Conservation (phyloP, 2,888 invertebrate species). For the Boloria selene region DNA sequence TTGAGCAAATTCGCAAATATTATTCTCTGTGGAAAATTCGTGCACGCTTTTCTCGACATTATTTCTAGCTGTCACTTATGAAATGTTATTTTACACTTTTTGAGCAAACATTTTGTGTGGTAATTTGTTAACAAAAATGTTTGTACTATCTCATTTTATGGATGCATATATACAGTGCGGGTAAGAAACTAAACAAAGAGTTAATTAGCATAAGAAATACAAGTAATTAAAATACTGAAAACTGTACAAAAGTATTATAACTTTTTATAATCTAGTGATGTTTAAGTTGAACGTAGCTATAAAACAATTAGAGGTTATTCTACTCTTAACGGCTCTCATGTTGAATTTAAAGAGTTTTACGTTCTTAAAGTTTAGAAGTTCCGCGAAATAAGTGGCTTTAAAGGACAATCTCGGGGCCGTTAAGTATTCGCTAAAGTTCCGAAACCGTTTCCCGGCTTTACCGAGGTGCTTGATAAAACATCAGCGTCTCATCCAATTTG, state of each 20-base stretch:
- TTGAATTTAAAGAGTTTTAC: slow-evolving; percentile 24
- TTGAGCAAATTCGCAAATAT: slow-evolving; percentile 14
- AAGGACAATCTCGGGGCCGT: slow-evolving; percentile 26
- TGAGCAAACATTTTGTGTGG: not conserved
- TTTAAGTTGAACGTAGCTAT: slow-evolving; percentile 21
- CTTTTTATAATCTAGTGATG: slow-evolving; percentile 24
- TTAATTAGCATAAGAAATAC: slow-evolving; percentile 31
- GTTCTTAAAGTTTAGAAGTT: slow-evolving; percentile 28
- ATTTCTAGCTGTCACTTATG: not conserved
- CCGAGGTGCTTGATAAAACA: slow-evolving; percentile 40
- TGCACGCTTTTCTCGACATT: not conserved
- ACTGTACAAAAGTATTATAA: slow-evolving; percentile 20
- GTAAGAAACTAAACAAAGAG: slow-evolving; percentile 20
- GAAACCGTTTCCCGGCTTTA: slow-evolving; percentile 27
- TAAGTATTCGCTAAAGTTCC: slow-evolving; percentile 32
- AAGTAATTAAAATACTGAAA: slow-evolving; percentile 26
- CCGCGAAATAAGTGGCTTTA: slow-evolving; percentile 31
- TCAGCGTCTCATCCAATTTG: slow-evolving; percentile 45
- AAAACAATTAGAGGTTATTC: slow-evolving; percentile 13
- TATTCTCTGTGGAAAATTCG: not conserved
- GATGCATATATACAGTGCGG: slow-evolving; percentile 15
- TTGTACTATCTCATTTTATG: slow-evolving; percentile 9
- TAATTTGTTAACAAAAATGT: slow-evolving; percentile 1
- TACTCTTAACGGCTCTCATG: slow-evolving; percentile 3
- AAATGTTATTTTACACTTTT: not conserved